phyloP scores from a whole-genome alignment of 1,140 invertebrate species.

The Drosophila oshimai region DNA sequence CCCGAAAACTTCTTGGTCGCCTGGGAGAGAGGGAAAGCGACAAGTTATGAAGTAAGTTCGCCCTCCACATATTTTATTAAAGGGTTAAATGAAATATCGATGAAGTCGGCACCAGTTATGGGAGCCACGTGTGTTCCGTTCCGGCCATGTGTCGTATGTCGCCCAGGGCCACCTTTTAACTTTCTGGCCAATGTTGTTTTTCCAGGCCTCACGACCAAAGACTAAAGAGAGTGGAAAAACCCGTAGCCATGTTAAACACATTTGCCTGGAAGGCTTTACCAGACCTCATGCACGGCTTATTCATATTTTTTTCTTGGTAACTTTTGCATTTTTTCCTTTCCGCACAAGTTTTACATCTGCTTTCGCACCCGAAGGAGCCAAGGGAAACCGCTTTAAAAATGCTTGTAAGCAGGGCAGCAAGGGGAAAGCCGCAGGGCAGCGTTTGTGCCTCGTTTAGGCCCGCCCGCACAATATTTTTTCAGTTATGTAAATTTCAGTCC shows the following conservation, averaged over 20 bases:
- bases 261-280: conserved; percentile 49
- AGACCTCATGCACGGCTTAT: conserved; percentile 47
- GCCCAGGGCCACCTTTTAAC: conserved; percentile 46
- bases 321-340: conserved; percentile 10
- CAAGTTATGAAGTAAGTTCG: conserved; percentile 35
- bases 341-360: conserved; percentile 49
- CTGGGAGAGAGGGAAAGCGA: conserved; percentile 11
- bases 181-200: conserved; percentile 36
- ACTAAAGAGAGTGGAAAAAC: conserved; percentile 6
- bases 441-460: conserved; percentile 49
- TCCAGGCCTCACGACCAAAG: conserved; percentile 12
- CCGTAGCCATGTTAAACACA: conserved; percentile 44
- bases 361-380: conserved; percentile 11
- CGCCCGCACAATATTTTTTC: conserved; percentile 49
- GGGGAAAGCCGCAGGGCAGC: conserved; percentile 43
- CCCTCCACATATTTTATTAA: conserved; percentile 27
- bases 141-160: conserved; percentile 26
- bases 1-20: neutral
- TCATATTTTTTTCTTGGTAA: conserved; percentile 35
- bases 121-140: conserved; percentile 19
- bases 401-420: conserved; percentile 40
- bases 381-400: conserved; percentile 45
- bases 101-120: conserved; percentile 36
- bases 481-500: conserved; percentile 47
- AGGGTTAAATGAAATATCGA: conserved; percentile 46